Conservation (phyloP, 1,140 invertebrate species). For the Pogonus chalceus region DNA sequence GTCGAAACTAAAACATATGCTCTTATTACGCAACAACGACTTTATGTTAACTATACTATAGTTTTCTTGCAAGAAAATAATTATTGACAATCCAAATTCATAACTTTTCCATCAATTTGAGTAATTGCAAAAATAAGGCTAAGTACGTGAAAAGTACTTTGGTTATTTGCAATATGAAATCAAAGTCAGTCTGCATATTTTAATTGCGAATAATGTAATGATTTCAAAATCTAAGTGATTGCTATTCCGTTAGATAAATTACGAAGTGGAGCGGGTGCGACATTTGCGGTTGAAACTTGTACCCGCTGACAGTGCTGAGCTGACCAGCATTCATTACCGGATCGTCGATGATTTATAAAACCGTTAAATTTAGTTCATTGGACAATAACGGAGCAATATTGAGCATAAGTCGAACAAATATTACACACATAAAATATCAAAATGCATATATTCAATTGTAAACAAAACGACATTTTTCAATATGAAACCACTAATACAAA, state of each 20-base stretch:
- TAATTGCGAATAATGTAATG: not conserved
- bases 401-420: not conserved
- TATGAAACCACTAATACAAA: too few relatives aligned
- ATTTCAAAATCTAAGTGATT: not conserved
- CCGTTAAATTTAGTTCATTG: not conserved
- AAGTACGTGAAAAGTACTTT: not conserved
- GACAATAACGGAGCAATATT: conserved; percentile 1
- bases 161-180: not conserved
- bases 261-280: too few relatives aligned
- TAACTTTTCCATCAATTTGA: too few relatives aligned
- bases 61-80: too few relatives aligned
- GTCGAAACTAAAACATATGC: too few relatives aligned
- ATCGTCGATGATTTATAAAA: not conserved
- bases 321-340: not conserved
- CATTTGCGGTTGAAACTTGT: too few relatives aligned
- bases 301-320: too few relatives aligned
- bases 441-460: not conserved
- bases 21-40: too few relatives aligned
- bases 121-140: not conserved
- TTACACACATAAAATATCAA: not conserved
- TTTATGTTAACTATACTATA: too few relatives aligned
- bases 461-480: not conserved
- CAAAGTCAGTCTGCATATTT: not conserved
- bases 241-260: not conserved
- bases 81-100: too few relatives aligned